Evolutionary conservation across 2,888 invertebrate species (phyloP).

Genomic region (Oscheius onirici): DNA sequence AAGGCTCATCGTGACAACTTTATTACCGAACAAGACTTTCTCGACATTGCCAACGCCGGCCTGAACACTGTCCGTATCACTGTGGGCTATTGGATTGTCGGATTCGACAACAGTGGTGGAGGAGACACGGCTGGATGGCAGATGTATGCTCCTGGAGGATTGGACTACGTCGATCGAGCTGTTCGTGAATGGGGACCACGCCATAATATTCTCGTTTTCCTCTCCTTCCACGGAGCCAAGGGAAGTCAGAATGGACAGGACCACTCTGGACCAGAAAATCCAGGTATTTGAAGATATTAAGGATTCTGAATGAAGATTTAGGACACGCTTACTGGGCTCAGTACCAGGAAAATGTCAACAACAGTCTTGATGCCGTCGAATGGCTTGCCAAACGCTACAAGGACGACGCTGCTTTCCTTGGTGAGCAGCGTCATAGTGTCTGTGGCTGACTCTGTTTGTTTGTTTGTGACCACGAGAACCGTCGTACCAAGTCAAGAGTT

Average conservation of each 20-base stretch:
- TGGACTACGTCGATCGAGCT: not conserved
- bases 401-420: conserved; percentile 11
- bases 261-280: not conserved
- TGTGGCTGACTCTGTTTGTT: too few species aligned
- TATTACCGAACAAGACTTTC: conserved; percentile 6
- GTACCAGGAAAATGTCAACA: conserved; percentile 20
- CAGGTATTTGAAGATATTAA: not conserved
- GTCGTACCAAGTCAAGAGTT: too few species aligned
- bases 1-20: not conserved
- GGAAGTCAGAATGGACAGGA: conserved; percentile 24
- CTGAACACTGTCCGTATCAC: conserved; percentile 16
- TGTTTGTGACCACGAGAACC: too few species aligned
- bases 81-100: conserved; percentile 17
- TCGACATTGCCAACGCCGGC: conserved; percentile 7
- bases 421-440: not conserved
- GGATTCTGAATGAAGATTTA: not conserved
- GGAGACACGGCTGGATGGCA: conserved; percentile 8
- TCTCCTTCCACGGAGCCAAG: conserved; percentile 17
- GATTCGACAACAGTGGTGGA: conserved; percentile 18
- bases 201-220: not conserved
- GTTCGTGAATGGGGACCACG: conserved; percentile 3
- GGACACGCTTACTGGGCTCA: conserved; percentile 15
- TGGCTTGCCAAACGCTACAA: conserved; percentile 7
- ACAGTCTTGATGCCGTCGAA: conserved; percentile 8
- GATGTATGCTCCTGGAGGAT: conserved; percentile 11